Evolutionary conservation across 1,140 invertebrate genomes (phyloP).

Genomic region (Drosophila ohnishii): DNA sequence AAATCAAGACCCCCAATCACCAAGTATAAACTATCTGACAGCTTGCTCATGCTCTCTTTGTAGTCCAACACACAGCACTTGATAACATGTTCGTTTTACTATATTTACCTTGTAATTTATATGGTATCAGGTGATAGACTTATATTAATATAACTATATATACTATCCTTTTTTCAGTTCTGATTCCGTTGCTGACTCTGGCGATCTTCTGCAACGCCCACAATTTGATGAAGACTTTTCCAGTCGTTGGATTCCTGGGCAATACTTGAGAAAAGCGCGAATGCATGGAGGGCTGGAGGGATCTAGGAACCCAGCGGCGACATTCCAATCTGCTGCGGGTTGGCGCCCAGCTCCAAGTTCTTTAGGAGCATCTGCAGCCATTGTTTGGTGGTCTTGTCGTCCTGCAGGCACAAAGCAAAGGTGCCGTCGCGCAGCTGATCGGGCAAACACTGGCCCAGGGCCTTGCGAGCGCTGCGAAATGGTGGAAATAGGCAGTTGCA

Average conservation of each 20-base stretch:
- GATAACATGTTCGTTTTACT: not conserved
- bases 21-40: not conserved
- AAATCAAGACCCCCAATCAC: not conserved
- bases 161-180: slow-evolving; percentile 1
- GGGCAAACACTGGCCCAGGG: slow-evolving; percentile 97
- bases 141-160: not conserved
- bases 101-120: not conserved
- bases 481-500: not conserved
- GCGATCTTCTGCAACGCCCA: not conserved
- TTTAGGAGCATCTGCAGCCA: slow-evolving; percentile 97
- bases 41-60: not conserved
- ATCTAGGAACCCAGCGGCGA: slow-evolving; percentile 85
- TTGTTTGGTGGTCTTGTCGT: slow-evolving; percentile 96
- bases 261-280: slow-evolving; percentile 8
- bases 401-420: slow-evolving; percentile 94
- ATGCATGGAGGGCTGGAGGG: not conserved
- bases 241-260: not conserved
- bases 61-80: not conserved
- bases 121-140: not conserved
- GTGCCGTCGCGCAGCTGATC: slow-evolving; percentile 98
- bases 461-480: slow-evolving; percentile 91
- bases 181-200: not conserved
- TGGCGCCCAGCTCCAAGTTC: slow-evolving; percentile 91
- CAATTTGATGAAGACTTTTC: not conserved
- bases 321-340: slow-evolving; percentile 85